A percentile compares a stretch with the other conserved stretches of the same genome.
Conservation (phyloP, 2,888 invertebrate genomes). For the Erebia aethiops region DNA sequence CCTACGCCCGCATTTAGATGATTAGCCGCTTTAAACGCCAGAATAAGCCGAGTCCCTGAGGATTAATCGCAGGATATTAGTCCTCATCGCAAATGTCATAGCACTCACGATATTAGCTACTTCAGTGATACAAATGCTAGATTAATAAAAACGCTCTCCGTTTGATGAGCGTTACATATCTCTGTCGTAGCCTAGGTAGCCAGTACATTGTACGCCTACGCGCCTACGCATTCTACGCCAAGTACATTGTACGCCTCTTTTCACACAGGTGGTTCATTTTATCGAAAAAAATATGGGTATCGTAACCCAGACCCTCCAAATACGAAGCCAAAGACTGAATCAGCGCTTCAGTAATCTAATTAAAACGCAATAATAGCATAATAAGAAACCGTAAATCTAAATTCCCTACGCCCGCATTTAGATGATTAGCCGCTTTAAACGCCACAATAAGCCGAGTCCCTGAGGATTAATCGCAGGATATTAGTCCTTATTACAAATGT, state of each 20-base stretch:
- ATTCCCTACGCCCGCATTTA: slow-evolving; percentile 20
- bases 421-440: slow-evolving; percentile 12
- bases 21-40: slow-evolving; percentile 7
- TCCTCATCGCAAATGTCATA: slow-evolving; percentile 19
- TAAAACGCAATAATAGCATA: background rate
- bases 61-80: slow-evolving; percentile 1
- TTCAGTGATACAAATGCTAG: slow-evolving; percentile 11
- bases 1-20: slow-evolving; percentile 19
- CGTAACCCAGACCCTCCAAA: no score
- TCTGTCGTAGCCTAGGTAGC: no score
- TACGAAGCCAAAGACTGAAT: no score
- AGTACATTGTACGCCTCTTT: no score
- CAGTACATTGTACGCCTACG: no score
- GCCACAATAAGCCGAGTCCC: background rate
- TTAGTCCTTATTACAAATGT: slow-evolving; percentile 17
- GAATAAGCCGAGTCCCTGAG: background rate
- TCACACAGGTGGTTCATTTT: no score
- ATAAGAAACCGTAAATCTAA: slow-evolving; percentile 13
- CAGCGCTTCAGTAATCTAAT: background rate
- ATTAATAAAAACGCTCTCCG: slow-evolving; percentile 30
- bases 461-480: slow-evolving; percentile 4
- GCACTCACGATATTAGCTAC: slow-evolving; percentile 11
- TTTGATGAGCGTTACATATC: slow-evolving; percentile 39
- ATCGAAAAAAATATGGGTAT: no score
- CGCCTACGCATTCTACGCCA: no score